Evolutionary conservation across 2,113 vertebrate genomes (phyloP).

Genomic region (Odobenus rosmarus): DNA sequence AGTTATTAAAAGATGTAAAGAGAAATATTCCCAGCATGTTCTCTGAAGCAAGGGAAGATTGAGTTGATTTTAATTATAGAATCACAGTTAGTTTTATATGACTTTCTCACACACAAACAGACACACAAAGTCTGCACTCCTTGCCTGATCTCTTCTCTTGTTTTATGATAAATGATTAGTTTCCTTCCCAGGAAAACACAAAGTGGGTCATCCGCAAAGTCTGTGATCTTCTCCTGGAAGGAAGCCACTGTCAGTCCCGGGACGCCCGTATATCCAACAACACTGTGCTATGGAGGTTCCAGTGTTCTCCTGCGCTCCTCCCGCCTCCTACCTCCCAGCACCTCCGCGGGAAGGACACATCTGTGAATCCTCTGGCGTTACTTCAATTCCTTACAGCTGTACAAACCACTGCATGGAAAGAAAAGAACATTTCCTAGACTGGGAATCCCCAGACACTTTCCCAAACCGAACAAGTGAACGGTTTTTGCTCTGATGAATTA

Average conservation of each 20-base stretch:
- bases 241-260: slow-evolving; percentile 64
- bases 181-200: slow-evolving; percentile 77
- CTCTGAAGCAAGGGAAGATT: slow-evolving; percentile 65
- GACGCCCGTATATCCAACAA: slow-evolving; percentile 69
- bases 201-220: slow-evolving; percentile 54
- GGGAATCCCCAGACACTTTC: slow-evolving; percentile 78
- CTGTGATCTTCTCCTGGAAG: slow-evolving; percentile 45
- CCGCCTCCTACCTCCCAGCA: slow-evolving; percentile 52
- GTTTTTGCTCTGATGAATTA: slow-evolving; percentile 68
- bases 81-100: slow-evolving; percentile 60
- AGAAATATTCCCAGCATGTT: slow-evolving; percentile 63
- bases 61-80: slow-evolving; percentile 67
- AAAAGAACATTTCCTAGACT: slow-evolving; percentile 79
- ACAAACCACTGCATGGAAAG: slow-evolving; percentile 83
- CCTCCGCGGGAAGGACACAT: slow-evolving; percentile 82
- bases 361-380: slow-evolving; percentile 82
- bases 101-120: slow-evolving; percentile 64
- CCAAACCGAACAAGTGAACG: slow-evolving; percentile 71
- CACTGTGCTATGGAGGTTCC: slow-evolving; percentile 49
- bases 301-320: neutral
- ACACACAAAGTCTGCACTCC: neutral
- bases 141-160: neutral
- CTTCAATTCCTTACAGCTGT: slow-evolving; percentile 84
- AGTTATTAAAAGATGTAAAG: slow-evolving; percentile 52
- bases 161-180: slow-evolving; percentile 55